phyloP scores from a whole-genome alignment of 2,797 vertebrate genomes.

The Peromyscus nudipes region DNA sequence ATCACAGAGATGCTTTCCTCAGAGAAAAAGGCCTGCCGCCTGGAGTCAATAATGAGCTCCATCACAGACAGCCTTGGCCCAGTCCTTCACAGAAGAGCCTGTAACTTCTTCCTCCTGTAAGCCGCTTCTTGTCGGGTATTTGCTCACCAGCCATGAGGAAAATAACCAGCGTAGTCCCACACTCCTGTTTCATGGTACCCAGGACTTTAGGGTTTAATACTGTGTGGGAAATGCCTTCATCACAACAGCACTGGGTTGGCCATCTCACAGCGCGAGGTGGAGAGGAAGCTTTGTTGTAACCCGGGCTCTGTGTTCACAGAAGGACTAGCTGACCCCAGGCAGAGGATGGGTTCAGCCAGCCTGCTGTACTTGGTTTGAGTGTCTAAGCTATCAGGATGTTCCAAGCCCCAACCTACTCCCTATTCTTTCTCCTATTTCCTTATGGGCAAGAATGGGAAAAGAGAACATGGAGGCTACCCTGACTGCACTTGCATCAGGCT shows the following conservation, averaged over 20 bases:
- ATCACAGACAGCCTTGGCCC: not conserved
- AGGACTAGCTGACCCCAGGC: not conserved
- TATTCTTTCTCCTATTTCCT: not conserved
- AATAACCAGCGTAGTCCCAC: not conserved
- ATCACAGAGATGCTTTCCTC: not conserved
- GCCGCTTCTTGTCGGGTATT: not conserved
- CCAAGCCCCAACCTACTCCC: not conserved
- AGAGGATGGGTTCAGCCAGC: not conserved
- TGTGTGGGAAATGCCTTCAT: not conserved
- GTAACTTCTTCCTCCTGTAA: not conserved
- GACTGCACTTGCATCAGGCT: too few relatives aligned
- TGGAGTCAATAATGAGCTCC: not conserved
- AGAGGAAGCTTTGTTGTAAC: not conserved
- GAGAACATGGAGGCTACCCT: not conserved
- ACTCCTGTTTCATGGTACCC: not conserved
- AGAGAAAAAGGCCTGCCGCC: not conserved
- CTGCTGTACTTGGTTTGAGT: fast-evolving
- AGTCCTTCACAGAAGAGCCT: not conserved
- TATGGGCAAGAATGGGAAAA: not conserved
- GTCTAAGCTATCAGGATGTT: not conserved
- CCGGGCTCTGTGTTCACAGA: not conserved
- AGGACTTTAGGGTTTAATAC: not conserved
- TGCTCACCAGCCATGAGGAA: not conserved
- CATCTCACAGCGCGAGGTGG: not conserved
- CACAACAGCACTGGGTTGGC: not conserved